These are phyloP conservation scores for Ranitomeya variabilis DNA, from an alignment of 2,113 vertebrate species.

Conservation along the genomic window DNA sequence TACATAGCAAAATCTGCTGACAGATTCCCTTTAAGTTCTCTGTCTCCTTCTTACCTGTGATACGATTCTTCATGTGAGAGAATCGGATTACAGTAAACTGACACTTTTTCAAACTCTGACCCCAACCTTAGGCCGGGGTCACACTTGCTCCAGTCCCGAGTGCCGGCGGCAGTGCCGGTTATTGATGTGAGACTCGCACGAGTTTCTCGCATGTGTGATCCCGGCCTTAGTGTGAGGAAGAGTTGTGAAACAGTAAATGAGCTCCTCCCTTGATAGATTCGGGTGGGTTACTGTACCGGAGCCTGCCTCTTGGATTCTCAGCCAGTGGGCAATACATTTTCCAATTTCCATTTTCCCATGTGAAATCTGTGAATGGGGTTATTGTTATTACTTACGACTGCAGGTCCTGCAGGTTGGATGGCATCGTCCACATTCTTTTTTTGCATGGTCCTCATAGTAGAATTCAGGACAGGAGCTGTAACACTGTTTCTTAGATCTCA, in stretches of 20 bases:
- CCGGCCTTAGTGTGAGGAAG: too few relatives aligned
- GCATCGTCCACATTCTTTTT: slow-evolving; percentile 77
- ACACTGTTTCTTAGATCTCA: slow-evolving; percentile 73
- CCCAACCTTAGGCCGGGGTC: too few relatives aligned
- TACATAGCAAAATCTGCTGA: too few relatives aligned
- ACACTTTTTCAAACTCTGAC: too few relatives aligned
- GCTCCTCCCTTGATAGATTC: neutral
- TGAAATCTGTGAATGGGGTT: neutral
- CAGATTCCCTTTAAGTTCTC: too few relatives aligned
- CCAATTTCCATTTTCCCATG: neutral
- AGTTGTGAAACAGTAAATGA: neutral
- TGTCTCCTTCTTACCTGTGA: too few relatives aligned
- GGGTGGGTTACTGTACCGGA: neutral
- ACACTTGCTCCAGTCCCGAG: too few relatives aligned
- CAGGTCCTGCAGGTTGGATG: slow-evolving; percentile 85
- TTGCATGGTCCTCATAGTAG: slow-evolving; percentile 68
- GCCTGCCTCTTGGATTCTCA: neutral
- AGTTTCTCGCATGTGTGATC: too few relatives aligned
- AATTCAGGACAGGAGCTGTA: slow-evolving; percentile 77
- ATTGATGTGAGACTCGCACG: too few relatives aligned
- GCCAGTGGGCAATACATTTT: neutral
- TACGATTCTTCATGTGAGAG: too few relatives aligned
- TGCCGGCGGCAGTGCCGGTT: too few relatives aligned
- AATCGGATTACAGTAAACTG: too few relatives aligned
- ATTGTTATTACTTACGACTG: slow-evolving; percentile 68